Base-by-base conservation (phyloP, 2,888 invertebrate genomes). In the Temnothorax rugatulus region DNA sequence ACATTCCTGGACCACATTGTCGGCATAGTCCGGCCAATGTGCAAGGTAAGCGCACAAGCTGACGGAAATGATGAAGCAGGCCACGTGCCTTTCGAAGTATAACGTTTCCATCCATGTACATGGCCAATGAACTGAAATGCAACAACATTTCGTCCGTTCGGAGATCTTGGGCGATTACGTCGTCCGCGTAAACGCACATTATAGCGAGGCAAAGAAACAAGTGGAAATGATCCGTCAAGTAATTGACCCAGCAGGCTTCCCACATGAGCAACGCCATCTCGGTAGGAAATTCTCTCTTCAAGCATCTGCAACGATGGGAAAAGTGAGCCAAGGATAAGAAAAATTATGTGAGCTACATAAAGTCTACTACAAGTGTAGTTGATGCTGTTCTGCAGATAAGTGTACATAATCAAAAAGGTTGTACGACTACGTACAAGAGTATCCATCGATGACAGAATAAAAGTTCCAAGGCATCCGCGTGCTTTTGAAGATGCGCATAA, bases 171-270 rank as follows among this genome's bases (percentile, higher is more conserved):
- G 98, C 98, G 88, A 99, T 97, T 77, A 99, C 98, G 95, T 98
- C 98, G 92, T 98, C 98, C 4, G 97, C 97, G 94, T 99, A 99
- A 47, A 99, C 98, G 59, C 98, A 97, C 87, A 99, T 97, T 92
- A 99, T 99, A 79, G 99, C 98, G 90, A 99, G 96, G 93, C 99
- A 99, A 82, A 99, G 96, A 95, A 99, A 99, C 92, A 99, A 95
- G 94, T 99, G 99, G 95, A 99, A 99, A 95, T 99, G 99, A 94
- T 99, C 98, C 0, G 99, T 99, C 93, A 99, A 97, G 95, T 98
- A 99, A 95, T 98, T 98, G 0, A 99, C 97, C 99, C 99, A 99
- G 95, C 99, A 99, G 3, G 99, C 98, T 95, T 99, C 98, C 99
- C 99, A 99, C 97, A 99, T 98, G 50, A 97, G 96, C 64, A 99